A percentile compares a stretch with the other conserved stretches of the same genome.
Conservation (phyloP, 2,888 invertebrate species). For the Drosophila siamana region DNA sequence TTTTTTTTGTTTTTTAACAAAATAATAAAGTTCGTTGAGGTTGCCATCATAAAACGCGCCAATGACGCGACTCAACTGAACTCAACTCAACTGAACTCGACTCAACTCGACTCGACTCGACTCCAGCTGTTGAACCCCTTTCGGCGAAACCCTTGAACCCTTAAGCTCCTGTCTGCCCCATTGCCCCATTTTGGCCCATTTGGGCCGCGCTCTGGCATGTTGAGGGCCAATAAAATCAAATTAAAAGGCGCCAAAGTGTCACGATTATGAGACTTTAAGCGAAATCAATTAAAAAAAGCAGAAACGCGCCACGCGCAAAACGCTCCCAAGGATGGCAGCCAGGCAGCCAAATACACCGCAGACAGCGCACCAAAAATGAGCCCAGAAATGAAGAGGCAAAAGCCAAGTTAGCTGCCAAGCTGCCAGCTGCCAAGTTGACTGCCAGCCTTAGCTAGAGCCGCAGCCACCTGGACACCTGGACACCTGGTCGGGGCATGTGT, state of each 20-base stretch:
- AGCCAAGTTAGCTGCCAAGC: conserved; percentile 26
- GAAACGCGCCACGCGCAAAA: conserved; percentile 6
- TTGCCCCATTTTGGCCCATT: neutral
- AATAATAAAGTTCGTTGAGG: conserved; percentile 72
- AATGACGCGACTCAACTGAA: conserved; percentile 71
- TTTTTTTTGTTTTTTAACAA: conserved; percentile 30
- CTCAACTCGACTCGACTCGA: conserved; percentile 29
- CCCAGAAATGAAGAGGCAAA: conserved; percentile 40
- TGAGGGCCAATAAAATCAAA: conserved; percentile 79
- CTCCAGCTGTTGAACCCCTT: conserved; percentile 18
- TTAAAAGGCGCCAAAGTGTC: conserved; percentile 82
- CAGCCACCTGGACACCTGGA: conserved; percentile 29
- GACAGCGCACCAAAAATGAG: conserved; percentile 7
- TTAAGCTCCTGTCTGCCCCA: conserved; percentile 18
- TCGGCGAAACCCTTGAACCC: conserved; percentile 5
- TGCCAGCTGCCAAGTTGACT: neutral
- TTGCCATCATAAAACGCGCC: conserved; percentile 70
- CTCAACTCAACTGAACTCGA: conserved; percentile 37
- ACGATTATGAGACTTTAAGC: conserved; percentile 78
- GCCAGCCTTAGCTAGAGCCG: no score
- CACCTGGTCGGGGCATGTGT: conserved; percentile 56
- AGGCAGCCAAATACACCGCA: neutral
- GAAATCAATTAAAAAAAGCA: conserved; percentile 77
- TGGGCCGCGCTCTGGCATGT: conserved; percentile 48
- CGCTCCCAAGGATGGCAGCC: conserved; percentile 1